Base-by-base conservation (phyloP, 2,797 vertebrate species). In the Craterocephalus amniculus region DNA sequence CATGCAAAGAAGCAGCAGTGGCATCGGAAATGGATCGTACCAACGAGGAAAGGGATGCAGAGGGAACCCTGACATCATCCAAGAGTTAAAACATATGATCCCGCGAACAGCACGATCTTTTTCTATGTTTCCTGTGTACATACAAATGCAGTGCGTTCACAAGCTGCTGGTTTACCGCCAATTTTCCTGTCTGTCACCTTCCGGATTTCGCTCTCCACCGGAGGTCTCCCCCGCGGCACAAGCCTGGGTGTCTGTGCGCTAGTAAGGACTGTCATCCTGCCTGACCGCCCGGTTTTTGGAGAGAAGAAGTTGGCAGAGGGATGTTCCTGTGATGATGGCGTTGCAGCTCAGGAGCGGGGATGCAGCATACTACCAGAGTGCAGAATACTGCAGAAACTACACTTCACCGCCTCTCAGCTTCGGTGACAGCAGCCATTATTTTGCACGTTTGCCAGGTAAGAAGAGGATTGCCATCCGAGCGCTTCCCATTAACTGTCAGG, bases 311-410 rank as follows among this genome's bases (percentile, higher is more conserved):
- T 93, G 89, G 79, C 87, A 70, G 72, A 81, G 89, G 88, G 91
- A 92, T 91, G 86, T 74, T 77, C 86, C 84, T 81, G 87, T 79
- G 78, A 93, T 93, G 94, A 95, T 95, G 94, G 93, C 94, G 93
- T 87, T 95, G 91, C 93, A 94, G 84, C 91, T 94, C 43, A 93
- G 89, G 83, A 92, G 81, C 79, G 89, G 86, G 73, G 91, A 92
- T 91, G 91, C 88, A 29, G 74, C 90, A 29, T 93, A 91, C 83
- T 94, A 92, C 85, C 92, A 92, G 87, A 86, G 89, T 72, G 90
- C 90, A 62, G 85, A 90, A 1, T 94, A 85, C 79, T 94, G 90
- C 91, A 91, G 88, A 82, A 86, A 91, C 79, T 94, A 91, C 81
- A 90, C 74, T 5, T 86, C 91, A 7, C 88, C 88, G 65, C 84